Base-by-base conservation (phyloP, 2,888 invertebrate species). In the Periphyllus acericola region DNA sequence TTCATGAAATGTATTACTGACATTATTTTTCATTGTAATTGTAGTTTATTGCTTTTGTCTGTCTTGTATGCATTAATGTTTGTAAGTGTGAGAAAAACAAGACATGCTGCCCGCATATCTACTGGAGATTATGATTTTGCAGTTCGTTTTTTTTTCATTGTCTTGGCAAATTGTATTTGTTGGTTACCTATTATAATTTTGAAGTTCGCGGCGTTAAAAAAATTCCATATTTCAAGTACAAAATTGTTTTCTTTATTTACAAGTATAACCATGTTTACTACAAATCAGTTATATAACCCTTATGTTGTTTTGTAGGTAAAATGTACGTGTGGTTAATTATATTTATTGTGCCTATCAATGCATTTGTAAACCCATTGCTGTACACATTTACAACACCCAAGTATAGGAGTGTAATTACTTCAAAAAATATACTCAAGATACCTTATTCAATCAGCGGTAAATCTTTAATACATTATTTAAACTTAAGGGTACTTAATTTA, bases 331-430 rank as follows among this genome's bases (percentile, higher is more conserved):
- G 94, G 94, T 91, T 95, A 40, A 93, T 94, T 8, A 93, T 95
- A n/a, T 94, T 95, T 89, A 93, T 95, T 84, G 91, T 95, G 36
- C 95, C 95, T 9, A 92, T 95, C 2, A 95, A 95, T 90, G 94
- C 94, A 2, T 94, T 94, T 0, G 92, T 94, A 0, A 95, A 95
- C 91, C 95, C 95, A 0, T 90, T 94, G 34, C 91, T 95, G 19
- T 95, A 95, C 90, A 95, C 95, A 29, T 94, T 95, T 90, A 94
- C 94, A 0, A 94, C 94, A 6, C 93, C 94, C 1, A 94, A 94
- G 90, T 94, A 94, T 91, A 92, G 93, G 21, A 80, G 34, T 14
- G 36, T 32, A 8, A 14, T 87, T n/a, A 74, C 86, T 25, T 55
- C 74, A n/a, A 60, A 25, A 9, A 80, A 32, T 9, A 6, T 87